These are phyloP conservation scores for Pteropus rufus DNA, from an alignment of 2,797 vertebrate genomes.

Conservation along the genomic window DNA sequence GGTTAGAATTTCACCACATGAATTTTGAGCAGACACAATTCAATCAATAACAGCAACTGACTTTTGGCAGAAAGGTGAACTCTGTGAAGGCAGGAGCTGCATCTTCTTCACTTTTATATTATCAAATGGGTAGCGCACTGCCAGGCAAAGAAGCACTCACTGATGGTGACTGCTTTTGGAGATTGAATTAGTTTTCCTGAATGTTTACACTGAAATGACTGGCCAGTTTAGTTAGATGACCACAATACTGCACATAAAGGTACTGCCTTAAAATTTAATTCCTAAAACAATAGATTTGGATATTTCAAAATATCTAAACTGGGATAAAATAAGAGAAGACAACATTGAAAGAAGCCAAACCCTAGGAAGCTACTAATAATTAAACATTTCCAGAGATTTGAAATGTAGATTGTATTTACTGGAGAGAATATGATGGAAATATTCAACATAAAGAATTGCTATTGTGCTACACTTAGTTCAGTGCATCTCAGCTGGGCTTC, in stretches of 20 bases:
- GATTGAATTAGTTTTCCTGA: not conserved
- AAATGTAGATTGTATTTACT: not conserved
- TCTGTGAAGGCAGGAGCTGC: not conserved
- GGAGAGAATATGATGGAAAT: not conserved
- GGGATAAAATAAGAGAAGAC: not conserved
- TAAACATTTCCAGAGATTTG: not conserved
- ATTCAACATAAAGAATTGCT: not conserved
- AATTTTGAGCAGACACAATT: not conserved
- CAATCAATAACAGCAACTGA: not conserved
- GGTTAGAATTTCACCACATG: not conserved
- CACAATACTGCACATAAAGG: not conserved
- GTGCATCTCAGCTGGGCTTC: not conserved
- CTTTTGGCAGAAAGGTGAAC: not conserved
- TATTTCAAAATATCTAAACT: constrained; percentile 20
- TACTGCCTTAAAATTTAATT: not conserved
- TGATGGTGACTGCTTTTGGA: not conserved
- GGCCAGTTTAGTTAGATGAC: not conserved
- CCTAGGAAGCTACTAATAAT: not conserved
- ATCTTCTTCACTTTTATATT: not conserved
- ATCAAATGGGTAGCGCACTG: not conserved
- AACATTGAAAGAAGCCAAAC: not conserved
- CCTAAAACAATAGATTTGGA: not conserved
- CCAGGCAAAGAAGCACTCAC: not conserved
- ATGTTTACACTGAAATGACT: not conserved
- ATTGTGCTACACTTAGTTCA: not conserved